These are phyloP conservation scores for Melierax canorus DNA, from an alignment of 2,113 vertebrate species.

Conservation along the genomic window DNA sequence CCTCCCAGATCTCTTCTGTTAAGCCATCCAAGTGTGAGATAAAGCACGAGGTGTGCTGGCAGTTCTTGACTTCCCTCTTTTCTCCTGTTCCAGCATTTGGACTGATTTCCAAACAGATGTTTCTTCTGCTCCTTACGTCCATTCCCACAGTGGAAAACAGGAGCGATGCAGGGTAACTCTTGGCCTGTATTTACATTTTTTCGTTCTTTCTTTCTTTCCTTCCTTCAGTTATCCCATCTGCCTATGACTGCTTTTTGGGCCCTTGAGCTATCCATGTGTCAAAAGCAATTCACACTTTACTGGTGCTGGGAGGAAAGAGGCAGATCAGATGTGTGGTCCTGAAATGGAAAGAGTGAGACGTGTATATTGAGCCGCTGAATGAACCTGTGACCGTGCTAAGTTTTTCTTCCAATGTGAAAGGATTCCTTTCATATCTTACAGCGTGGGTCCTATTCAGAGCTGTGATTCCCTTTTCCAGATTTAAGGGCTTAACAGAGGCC, in stretches of 20 bases:
- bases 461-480: neutral
- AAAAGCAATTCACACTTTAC: neutral
- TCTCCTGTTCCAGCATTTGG: neutral
- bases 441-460: neutral
- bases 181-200: neutral
- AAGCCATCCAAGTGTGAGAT: slow-evolving; percentile 23
- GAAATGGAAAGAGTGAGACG: neutral
- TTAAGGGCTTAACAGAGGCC: neutral
- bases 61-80: neutral
- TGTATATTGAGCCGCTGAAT: fast-evolving
- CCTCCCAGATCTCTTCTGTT: slow-evolving; percentile 28
- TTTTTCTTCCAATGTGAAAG: neutral
- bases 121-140: neutral
- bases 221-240: slow-evolving; percentile 16
- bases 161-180: neutral
- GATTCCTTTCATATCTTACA: neutral
- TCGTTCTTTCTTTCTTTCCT: neutral
- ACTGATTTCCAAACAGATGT: slow-evolving; percentile 16
- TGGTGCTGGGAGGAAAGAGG: neutral
- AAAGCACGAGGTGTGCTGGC: slow-evolving; percentile 24
- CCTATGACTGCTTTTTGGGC: neutral
- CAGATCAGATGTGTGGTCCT: neutral
- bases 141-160: neutral
- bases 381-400: neutral
- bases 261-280: slow-evolving; percentile 7